phyloP scores from a whole-genome alignment of 2,888 invertebrate genomes.

The Lamproptera curius region DNA sequence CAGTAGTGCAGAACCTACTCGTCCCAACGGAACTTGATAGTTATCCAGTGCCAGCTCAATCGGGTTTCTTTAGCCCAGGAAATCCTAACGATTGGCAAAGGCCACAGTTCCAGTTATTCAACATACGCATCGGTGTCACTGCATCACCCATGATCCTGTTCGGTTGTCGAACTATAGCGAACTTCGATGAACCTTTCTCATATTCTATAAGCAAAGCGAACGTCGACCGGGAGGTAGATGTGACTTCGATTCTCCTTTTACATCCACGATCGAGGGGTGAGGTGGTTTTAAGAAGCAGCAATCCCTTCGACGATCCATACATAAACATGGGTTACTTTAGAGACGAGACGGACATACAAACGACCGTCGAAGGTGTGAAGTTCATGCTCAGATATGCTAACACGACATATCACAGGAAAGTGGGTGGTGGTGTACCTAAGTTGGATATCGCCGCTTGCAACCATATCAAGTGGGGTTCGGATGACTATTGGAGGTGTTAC shows the following conservation, averaged over 20 bases:
- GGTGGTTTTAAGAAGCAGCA: slow-evolving; percentile 45
- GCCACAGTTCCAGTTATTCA: slow-evolving; percentile 58
- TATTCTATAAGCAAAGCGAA: slow-evolving; percentile 44
- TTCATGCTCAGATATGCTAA: slow-evolving; percentile 42
- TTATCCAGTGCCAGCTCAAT: slow-evolving; percentile 48
- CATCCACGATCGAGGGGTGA: slow-evolving; percentile 57
- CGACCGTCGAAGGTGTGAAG: slow-evolving; percentile 44
- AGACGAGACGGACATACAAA: slow-evolving; percentile 41
- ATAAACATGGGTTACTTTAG: slow-evolving; percentile 54
- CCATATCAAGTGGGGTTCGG: slow-evolving; percentile 61
- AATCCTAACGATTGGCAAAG: slow-evolving; percentile 21
- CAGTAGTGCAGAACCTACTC: slow-evolving; percentile 31
- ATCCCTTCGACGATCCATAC: slow-evolving; percentile 51
- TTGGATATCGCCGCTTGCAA: slow-evolving; percentile 73
- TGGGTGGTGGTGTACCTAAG: slow-evolving; percentile 38
- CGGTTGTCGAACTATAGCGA: slow-evolving; percentile 36
- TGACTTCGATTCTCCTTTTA: slow-evolving; percentile 38
- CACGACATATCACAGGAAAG: slow-evolving; percentile 46
- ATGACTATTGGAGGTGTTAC: slow-evolving; percentile 82
- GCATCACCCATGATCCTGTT: slow-evolving; percentile 37
- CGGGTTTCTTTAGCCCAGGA: slow-evolving; percentile 45
- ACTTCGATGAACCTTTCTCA: slow-evolving; percentile 40
- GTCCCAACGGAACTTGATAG: slow-evolving; percentile 30
- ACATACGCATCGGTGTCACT: slow-evolving; percentile 48
- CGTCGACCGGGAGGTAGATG: slow-evolving; percentile 42